Base-by-base conservation (phyloP, 2,888 invertebrate genomes). In the Adelognathus sp. region DNA sequence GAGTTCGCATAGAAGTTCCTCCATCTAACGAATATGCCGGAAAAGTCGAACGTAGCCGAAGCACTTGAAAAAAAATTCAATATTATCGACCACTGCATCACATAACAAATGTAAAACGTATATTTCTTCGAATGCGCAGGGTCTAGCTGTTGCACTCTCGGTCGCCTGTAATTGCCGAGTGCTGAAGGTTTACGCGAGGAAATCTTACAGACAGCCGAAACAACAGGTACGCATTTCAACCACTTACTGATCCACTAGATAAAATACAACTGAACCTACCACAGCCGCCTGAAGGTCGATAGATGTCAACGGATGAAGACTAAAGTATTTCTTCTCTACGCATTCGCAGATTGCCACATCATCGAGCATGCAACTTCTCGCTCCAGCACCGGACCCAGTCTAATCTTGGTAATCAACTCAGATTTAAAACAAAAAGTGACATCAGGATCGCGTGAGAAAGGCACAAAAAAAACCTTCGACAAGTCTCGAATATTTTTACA, bases 151-250 rank as follows among this genome's bases (percentile, higher is more conserved):
- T 70, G 93, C 94, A 14, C 91, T 94, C 86, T 92, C 94, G 76
- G 94, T 94, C 66, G 94, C 94, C 24, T 94, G 94, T 88, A 94
- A 94, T 89, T 94, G 94, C 83, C 85, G 89, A 71, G 88, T 91
- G 21, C 85, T 91, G 67, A 91, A 91, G 81, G 88, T 90, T 69
- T 91, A 91, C 83, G 90, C 91, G 63, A 89, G 90, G 72, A 90
- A 90, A 79, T 88, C 90, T 41, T 85, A 88, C 81, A 89, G 88
- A 70, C 90, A 88, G 54, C 87, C 89, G 6, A 90, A 90, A 81
- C 87, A 88, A 75, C 90, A 91, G 89, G 91, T 91, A 50, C 11
- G 4, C 5, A 7, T 50, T 11, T 24, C 11, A 50, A 7, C 9
- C 1, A 18, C 21, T n/a, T n/a, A 11, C n/a, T n/a, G n/a, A 3